Base-by-base conservation (phyloP, 2,113 vertebrate species). In the Sinocyclocheilus grahami region DNA sequence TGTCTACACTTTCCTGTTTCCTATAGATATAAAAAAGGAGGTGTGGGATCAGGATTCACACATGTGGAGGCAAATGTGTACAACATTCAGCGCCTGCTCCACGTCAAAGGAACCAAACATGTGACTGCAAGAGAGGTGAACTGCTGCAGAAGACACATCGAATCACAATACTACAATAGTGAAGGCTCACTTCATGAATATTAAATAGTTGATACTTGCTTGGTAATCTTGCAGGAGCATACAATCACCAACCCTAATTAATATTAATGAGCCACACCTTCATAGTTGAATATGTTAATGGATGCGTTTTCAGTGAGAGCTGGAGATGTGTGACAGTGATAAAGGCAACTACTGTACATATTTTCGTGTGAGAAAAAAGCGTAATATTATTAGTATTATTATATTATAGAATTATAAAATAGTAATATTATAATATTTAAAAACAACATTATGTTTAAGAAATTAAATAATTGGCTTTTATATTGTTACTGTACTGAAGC, bases 1-100 rank as follows among this genome's bases (percentile, higher is more conserved):
- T 42, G 7, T 58, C 24, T 4, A 5, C 3, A 39, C 6, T 78
- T 51, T 84, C n/a, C 48, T 82, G 80, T 85, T 46, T 82, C 11
- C 55, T 80, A 79, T 94, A 98, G 97, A 90, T 97, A 97, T 92
- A 98, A 98, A 93, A 97, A 96, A 88, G 97, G 97, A 4, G 97
- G 97, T 5, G 93, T 96, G 80, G 95, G 95, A 22, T 98, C 97
- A 0, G 97, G 97, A 24, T 97, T 98, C 88, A 92, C 95, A 76
- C 97, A 98, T 0, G 94, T 98, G 53, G 96, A 97, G 89, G 95
- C 95, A n/a, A 98, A 98, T 13, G 87, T 92, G 90, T 97, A 97
- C 92, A 96, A 96, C 85, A 93, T 98, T 90, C 93, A 94, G 62
- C 95, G 97, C 1, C 90, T 98, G 82, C 95, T 98, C 87, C 97